A percentile compares a stretch with the other conserved stretches of the same genome.
Evolutionary conservation across 2,113 vertebrate genomes (phyloP).

Genomic region (Microcebus jonahi): DNA sequence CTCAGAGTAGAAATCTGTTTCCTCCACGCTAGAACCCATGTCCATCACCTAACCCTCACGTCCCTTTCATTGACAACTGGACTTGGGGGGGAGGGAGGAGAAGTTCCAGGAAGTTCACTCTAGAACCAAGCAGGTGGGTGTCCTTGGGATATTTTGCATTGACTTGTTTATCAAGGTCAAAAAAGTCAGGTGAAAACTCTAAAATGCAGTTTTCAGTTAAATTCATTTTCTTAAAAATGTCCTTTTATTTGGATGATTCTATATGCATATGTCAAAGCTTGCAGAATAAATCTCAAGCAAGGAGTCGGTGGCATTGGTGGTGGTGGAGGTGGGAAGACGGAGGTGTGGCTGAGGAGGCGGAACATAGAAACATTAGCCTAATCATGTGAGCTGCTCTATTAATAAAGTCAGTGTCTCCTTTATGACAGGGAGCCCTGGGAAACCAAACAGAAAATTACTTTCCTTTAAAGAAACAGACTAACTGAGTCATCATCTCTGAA

Average conservation of each 20-base stretch:
- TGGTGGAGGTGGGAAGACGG: neutral
- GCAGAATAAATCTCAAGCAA: slow-evolving; percentile 28
- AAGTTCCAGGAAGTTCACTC: neutral
- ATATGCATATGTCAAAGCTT: neutral
- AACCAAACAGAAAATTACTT: slow-evolving; percentile 75
- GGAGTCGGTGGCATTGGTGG: neutral
- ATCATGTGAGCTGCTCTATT: slow-evolving; percentile 62
- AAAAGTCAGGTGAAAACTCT: neutral
- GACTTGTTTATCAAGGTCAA: slow-evolving; percentile 65
- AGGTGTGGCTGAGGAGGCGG: slow-evolving; percentile 39
- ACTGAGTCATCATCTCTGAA: slow-evolving; percentile 59
- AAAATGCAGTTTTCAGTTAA: slow-evolving; percentile 49
- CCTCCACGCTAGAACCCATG: neutral
- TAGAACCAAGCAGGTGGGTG: neutral
- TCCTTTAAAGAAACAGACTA: slow-evolving; percentile 76
- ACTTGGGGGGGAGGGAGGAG: neutral
- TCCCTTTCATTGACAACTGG: neutral
- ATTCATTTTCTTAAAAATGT: slow-evolving; percentile 74
- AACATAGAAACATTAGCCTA: slow-evolving; percentile 44
- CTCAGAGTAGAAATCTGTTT: neutral
- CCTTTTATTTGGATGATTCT: slow-evolving; percentile 72
- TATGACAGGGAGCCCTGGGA: slow-evolving; percentile 67
- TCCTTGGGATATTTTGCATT: neutral
- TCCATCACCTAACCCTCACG: neutral
- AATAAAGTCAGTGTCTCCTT: slow-evolving; percentile 67